phyloP scores from a whole-genome alignment of 2,113 vertebrate genomes.

The Sardina pilchardus region DNA sequence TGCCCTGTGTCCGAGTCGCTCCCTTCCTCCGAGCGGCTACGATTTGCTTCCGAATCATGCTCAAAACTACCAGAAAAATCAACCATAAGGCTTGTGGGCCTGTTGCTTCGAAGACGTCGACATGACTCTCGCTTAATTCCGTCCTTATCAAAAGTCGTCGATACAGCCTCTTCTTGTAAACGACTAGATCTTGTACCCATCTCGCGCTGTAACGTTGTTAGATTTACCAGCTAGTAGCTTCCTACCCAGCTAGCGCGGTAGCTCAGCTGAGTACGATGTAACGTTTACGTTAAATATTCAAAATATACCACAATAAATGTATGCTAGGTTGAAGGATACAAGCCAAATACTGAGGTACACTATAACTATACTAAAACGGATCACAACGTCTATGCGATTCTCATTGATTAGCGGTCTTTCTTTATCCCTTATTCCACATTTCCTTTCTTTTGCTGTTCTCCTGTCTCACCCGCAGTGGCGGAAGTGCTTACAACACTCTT shows the following conservation, averaged over 20 bases:
- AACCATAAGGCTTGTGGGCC: constrained; percentile 74
- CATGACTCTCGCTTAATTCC: constrained; percentile 69
- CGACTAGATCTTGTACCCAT: constrained; percentile 78
- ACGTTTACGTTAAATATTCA: neutral
- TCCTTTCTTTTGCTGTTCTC: constrained; percentile 55
- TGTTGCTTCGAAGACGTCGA: constrained; percentile 64
- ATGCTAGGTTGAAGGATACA: neutral
- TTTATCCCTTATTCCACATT: constrained; percentile 55
- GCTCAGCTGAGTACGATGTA: neutral
- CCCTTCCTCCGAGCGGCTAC: constrained; percentile 73
- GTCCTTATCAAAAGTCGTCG: constrained; percentile 68
- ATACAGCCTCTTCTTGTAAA: constrained; percentile 69
- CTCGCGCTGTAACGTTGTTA: constrained; percentile 29
- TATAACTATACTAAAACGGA: neutral
- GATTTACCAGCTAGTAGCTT: neutral
- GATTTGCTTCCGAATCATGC: constrained; percentile 68
- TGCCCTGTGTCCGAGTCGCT: constrained; percentile 74
- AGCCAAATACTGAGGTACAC: neutral
- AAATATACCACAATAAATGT: neutral
- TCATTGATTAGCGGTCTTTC: neutral
- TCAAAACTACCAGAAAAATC: constrained; percentile 76
- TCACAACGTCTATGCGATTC: neutral
- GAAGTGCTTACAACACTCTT: constrained; percentile 66
- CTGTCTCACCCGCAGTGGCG: constrained; percentile 58
- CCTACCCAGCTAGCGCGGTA: constrained; percentile 28